Evolutionary conservation across 2,888 invertebrate species (phyloP), one percentile per base, ranked within the genome.

Genomic region (Drosophila falleni): DNA sequence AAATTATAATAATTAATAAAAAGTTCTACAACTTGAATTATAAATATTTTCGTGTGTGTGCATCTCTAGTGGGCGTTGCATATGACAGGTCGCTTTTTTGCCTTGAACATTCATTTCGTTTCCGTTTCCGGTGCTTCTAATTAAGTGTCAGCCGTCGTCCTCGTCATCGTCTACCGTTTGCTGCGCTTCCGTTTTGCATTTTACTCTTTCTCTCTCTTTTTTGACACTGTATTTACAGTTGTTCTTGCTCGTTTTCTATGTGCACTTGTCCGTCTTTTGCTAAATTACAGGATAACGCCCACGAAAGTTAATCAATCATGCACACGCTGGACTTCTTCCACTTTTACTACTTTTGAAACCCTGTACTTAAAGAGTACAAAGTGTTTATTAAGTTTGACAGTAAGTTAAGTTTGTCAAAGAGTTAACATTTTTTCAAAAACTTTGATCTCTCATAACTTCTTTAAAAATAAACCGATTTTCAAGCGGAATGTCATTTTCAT

Each of bases 301-400:
- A 65, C 58, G 66, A 79, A 85, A 78, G 74, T 89, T 87, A 89
- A 84, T 84, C 84, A 84, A 84, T 84, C 84, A 84, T 89, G 81
- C 72, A 88, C 76, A 75, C 62, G 64, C 72, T 65, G 60, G 55
- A 63, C 65, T 84, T 49, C 15, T 29, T 11, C 11, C 15, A 8
- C 13, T 39, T n/a, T 4, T 26, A 5, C 19, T 19, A 3, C 23
- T 31, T 16, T 70, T 23, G 56, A 8, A n/a, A 8, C 37, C 37
- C 37, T 37, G 37, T 37, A 37, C n/a, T 6, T 2, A n/a, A 37
- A 37, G 13, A 6, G n/a, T 2, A n/a, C 8, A 2, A 37, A 8
- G n/a, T 4, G 37, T n/a, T 31, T 31, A 29, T 31, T 9, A 31
- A 31, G 9, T 31, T 31, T 9, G 31, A 2, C 29, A 23, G 4